phyloP scores from a whole-genome alignment of 2,888 invertebrate genomes.

The Oscheius myriophilus region DNA sequence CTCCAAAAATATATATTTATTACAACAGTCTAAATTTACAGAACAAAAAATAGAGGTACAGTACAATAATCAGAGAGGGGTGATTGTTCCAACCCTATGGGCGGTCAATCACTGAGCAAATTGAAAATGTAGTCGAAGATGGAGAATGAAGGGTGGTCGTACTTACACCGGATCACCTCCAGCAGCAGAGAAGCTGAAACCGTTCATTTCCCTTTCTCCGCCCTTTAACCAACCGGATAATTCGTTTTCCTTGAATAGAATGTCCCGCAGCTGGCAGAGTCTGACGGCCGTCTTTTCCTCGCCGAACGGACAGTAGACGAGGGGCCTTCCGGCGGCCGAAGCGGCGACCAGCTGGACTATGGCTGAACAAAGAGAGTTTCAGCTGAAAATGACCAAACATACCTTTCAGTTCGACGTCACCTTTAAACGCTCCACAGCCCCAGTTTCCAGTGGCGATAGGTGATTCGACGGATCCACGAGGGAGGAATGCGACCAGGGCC shows the following conservation, averaged over 20 bases:
- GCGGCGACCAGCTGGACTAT: slow-evolving; percentile 22
- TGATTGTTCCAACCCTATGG: too few relatives aligned
- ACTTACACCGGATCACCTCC: too few relatives aligned
- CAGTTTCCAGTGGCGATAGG: slow-evolving; percentile 89
- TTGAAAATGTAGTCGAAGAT: too few relatives aligned
- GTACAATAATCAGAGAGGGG: too few relatives aligned
- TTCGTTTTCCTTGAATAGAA: background rate
- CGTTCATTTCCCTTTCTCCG: background rate
- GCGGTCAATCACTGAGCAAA: too few relatives aligned
- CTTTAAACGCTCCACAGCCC: slow-evolving; percentile 76
- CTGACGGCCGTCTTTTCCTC: background rate
- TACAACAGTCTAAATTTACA: too few relatives aligned
- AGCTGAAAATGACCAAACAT: too few relatives aligned
- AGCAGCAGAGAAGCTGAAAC: background rate
- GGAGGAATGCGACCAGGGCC: slow-evolving; percentile 5
- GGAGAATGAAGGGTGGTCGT: too few relatives aligned
- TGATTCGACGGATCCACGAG: slow-evolving; percentile 28
- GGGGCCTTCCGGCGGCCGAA: slow-evolving; percentile 7
- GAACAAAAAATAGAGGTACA: too few relatives aligned
- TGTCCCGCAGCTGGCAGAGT: slow-evolving; percentile 4
- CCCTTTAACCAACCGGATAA: background rate
- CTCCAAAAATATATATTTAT: too few relatives aligned
- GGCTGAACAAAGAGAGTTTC: slow-evolving; percentile 1
- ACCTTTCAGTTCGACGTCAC: slow-evolving; percentile 60
- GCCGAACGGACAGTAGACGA: slow-evolving; percentile 13